A percentile compares a stretch with the other conserved stretches of the same genome.
Conservation (phyloP, 2,888 invertebrate genomes). For the Clistopyga incitator region DNA sequence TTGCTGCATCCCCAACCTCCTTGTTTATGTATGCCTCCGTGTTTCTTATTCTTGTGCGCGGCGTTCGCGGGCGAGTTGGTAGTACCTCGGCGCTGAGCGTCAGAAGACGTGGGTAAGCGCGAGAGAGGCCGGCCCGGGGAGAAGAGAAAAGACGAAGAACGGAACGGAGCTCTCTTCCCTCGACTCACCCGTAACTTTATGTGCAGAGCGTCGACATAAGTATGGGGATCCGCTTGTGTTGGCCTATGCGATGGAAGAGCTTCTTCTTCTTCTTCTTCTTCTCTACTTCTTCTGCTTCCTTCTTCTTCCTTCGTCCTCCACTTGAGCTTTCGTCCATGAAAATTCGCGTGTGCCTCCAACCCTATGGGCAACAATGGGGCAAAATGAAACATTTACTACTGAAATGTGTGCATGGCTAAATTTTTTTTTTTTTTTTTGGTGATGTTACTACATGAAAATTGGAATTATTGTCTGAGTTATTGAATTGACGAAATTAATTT, state of each 20-base stretch:
- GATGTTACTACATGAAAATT: background rate
- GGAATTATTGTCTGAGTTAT: background rate
- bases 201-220: slow-evolving; percentile 83
- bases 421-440: background rate
- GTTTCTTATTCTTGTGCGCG: slow-evolving; percentile 84
- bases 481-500: too few species aligned
- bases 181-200: slow-evolving; percentile 81
- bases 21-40: slow-evolving; percentile 84
- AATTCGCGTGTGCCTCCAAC: slow-evolving; percentile 54
- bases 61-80: slow-evolving; percentile 57
- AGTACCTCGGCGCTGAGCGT: background rate
- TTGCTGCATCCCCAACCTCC: slow-evolving; percentile 84
- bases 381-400: background rate
- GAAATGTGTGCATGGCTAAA: background rate
- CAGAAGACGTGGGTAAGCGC: slow-evolving; percentile 35
- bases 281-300: too few species aligned
- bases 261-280: slow-evolving; percentile 45
- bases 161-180: slow-evolving; percentile 53
- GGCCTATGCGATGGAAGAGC: slow-evolving; percentile 41
- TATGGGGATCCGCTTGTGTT: slow-evolving; percentile 76
- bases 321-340: slow-evolving; percentile 60
- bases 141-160: slow-evolving; percentile 68
- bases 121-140: slow-evolving; percentile 19
- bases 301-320: slow-evolving; percentile 32
- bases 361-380: slow-evolving; percentile 16